Percentiles rank a stretch among this genome's conserved stretches.
Evolutionary conservation across 2,888 invertebrate genomes (phyloP).

Genomic region (Seira ritae): DNA sequence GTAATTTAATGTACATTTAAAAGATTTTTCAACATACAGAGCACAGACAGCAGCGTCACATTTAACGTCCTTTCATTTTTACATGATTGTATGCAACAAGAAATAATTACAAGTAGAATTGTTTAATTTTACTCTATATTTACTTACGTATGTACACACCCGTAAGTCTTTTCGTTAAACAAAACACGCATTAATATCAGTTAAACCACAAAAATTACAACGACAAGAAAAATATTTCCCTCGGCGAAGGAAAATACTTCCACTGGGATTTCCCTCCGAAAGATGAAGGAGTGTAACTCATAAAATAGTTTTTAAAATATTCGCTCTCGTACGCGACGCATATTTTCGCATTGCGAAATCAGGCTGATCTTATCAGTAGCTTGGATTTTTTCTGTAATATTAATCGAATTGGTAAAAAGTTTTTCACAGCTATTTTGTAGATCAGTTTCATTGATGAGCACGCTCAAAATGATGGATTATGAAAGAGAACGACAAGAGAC

Average conservation of each 20-base stretch:
- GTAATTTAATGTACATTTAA: too few relatives aligned
- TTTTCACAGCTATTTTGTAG: slow-evolving; percentile 13
- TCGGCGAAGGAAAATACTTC: not conserved
- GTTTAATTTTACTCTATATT: not conserved
- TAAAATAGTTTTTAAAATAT: slow-evolving; percentile 3
- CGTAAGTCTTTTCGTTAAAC: slow-evolving; percentile 38
- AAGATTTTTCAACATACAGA: not conserved
- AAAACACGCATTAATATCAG: slow-evolving; percentile 26
- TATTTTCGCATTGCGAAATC: too few relatives aligned
- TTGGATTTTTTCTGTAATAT: too few relatives aligned
- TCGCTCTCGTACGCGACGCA: not conserved
- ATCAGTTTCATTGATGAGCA: slow-evolving; percentile 7
- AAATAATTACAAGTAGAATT: not conserved
- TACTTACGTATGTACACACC: slow-evolving; percentile 7
- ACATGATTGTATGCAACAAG: slow-evolving; percentile 15
- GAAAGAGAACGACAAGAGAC: not conserved
- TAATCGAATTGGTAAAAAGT: not conserved
- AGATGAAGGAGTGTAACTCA: not conserved
- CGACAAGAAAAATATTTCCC: not conserved
- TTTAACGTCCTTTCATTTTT: not conserved
- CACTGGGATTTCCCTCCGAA: not conserved
- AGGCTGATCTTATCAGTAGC: too few relatives aligned
- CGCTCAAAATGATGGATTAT: not conserved
- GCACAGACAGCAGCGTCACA: not conserved
- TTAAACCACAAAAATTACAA: slow-evolving; percentile 18